Conservation (phyloP, 2,113 vertebrate species). For the Thermophis baileyi region DNA sequence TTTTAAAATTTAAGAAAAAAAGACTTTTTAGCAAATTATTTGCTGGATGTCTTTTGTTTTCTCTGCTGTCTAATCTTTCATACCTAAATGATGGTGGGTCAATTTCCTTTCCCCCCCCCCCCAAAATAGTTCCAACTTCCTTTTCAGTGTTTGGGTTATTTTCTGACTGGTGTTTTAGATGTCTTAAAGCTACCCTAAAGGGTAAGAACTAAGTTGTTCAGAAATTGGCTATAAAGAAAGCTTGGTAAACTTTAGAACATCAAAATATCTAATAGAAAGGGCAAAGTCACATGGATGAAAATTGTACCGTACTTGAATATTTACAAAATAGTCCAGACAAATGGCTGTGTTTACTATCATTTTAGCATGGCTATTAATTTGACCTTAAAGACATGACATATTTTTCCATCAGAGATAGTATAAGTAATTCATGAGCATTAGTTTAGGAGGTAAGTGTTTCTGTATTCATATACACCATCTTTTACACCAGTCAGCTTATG, state of each 20-base stretch:
- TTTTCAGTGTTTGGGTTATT: neutral
- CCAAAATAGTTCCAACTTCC: neutral
- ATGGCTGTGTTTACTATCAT: neutral
- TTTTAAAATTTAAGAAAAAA: neutral
- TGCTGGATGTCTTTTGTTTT: neutral
- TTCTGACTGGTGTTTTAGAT: neutral
- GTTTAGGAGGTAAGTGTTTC: neutral
- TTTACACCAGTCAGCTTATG: neutral
- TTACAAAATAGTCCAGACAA: neutral
- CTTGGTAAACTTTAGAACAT: neutral
- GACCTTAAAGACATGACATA: neutral
- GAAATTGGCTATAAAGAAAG: neutral
- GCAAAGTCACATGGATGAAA: neutral
- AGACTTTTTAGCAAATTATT: neutral
- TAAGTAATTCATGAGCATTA: neutral
- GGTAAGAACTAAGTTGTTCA: neutral
- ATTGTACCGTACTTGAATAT: neutral
- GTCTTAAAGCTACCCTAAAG: neutral
- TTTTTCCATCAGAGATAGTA: neutral
- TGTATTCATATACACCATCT: neutral
- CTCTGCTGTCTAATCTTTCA: neutral
- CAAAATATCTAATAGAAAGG: neutral
- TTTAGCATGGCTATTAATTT: neutral
- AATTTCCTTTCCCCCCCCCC: neutral
- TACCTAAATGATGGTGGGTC: neutral